Conservation (phyloP, 2,797 vertebrate genomes). For the Coreius guichenoti region DNA sequence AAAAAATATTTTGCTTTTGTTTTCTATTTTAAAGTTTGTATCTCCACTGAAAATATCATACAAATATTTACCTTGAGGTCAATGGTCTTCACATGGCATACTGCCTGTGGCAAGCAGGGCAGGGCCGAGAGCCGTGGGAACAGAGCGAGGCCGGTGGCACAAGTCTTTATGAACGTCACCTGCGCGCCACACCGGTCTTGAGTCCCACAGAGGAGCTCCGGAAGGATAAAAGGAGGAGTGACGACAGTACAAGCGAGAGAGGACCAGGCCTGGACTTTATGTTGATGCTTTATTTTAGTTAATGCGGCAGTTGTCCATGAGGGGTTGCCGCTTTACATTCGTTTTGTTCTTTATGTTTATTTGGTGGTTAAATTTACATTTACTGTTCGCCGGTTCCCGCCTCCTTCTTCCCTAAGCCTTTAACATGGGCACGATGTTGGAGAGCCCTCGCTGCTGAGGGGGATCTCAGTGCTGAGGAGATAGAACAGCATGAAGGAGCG, state of each 20-base stretch:
- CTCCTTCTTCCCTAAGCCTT: too few relatives aligned
- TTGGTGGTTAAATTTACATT: too few relatives aligned
- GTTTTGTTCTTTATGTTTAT: too few relatives aligned
- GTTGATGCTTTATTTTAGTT: not conserved
- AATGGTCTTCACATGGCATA: not conserved
- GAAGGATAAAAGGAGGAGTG: not conserved
- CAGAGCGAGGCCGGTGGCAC: not conserved
- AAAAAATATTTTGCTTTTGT: not conserved
- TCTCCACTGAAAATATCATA: not conserved
- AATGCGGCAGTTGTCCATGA: not conserved
- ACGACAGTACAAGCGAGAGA: not conserved
- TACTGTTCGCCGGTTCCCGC: too few relatives aligned
- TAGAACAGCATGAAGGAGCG: too few relatives aligned
- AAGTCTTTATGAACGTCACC: not conserved
- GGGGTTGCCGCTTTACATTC: too few relatives aligned
- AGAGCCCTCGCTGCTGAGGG: too few relatives aligned
- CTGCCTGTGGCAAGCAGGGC: not conserved
- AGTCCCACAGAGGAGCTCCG: not conserved
- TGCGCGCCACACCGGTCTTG: not conserved
- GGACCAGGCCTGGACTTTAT: not conserved
- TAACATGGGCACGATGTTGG: too few relatives aligned
- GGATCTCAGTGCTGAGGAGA: too few relatives aligned
- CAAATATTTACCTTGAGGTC: not conserved
- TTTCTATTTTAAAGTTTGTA: not conserved
- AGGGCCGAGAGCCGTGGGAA: not conserved